Evolutionary conservation across 2,113 vertebrate genomes (phyloP).

Genomic region (Malurus alboscapulatus): DNA sequence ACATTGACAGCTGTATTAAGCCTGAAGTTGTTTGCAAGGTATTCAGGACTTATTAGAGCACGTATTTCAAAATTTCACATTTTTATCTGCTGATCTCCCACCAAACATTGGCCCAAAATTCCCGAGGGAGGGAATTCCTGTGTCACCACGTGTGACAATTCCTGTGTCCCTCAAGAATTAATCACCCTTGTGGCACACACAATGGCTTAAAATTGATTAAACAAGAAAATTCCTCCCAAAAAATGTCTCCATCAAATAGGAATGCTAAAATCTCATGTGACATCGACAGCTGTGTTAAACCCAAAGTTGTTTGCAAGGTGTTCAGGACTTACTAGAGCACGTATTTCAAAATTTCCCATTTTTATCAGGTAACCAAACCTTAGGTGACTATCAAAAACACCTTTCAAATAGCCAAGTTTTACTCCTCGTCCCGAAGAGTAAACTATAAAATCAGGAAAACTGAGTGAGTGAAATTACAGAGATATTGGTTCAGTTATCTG

Average conservation of each 20-base stretch:
- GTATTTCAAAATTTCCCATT: background rate
- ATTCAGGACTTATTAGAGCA: no score
- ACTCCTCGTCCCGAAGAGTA: background rate
- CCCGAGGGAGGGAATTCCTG: no score
- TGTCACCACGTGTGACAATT: no score
- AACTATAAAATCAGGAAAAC: background rate
- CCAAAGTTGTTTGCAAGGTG: background rate
- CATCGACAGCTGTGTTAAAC: background rate
- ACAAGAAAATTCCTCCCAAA: no score
- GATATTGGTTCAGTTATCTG: background rate
- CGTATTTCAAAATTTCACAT: no score
- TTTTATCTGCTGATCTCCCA: no score
- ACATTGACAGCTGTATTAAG: no score
- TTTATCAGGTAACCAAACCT: background rate
- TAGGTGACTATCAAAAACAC: background rate
- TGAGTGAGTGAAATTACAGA: background rate
- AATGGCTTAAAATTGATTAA: background rate
- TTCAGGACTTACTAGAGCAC: background rate
- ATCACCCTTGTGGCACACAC: background rate
- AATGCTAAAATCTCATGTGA: background rate
- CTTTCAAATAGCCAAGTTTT: background rate
- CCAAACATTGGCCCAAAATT: no score
- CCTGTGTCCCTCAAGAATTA: accelerated
- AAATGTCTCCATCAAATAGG: background rate
- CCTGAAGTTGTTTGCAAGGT: no score